phyloP scores from a whole-genome alignment of 2,888 invertebrate species.

The Mantis religiosa region DNA sequence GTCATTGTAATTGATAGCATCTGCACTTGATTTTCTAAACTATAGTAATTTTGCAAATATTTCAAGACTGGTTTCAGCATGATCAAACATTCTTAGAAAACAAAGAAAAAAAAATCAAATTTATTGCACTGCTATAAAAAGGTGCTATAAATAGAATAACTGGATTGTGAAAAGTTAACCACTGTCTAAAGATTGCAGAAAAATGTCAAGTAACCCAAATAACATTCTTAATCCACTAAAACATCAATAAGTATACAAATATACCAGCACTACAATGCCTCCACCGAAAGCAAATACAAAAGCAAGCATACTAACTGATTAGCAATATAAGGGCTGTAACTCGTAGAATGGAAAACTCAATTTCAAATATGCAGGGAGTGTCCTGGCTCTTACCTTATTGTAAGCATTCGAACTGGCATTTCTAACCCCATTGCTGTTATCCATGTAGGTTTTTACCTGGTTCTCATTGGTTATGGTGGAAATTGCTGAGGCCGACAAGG shows the following conservation, averaged over 20 bases:
- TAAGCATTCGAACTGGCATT: conserved; percentile 83
- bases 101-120: too few species aligned
- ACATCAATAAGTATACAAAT: background rate
- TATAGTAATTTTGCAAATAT: too few species aligned
- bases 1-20: too few species aligned
- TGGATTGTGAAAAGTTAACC: too few species aligned
- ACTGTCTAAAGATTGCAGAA: background rate
- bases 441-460: conserved; percentile 95
- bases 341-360: background rate
- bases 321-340: background rate
- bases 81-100: too few species aligned
- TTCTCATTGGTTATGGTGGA: conserved; percentile 66
- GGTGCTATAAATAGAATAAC: background rate
- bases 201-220: background rate
- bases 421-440: conserved; percentile 74
- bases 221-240: background rate
- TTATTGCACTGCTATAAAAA: too few species aligned
- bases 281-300: background rate
- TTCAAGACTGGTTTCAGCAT: too few species aligned
- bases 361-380: background rate
- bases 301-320: background rate
- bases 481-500: conserved; percentile 46
- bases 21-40: too few species aligned
- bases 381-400: conserved; percentile 74
- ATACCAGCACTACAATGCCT: background rate